phyloP scores from a whole-genome alignment of 64 coral and sea anemone species.

The Porites australiensis region DNA sequence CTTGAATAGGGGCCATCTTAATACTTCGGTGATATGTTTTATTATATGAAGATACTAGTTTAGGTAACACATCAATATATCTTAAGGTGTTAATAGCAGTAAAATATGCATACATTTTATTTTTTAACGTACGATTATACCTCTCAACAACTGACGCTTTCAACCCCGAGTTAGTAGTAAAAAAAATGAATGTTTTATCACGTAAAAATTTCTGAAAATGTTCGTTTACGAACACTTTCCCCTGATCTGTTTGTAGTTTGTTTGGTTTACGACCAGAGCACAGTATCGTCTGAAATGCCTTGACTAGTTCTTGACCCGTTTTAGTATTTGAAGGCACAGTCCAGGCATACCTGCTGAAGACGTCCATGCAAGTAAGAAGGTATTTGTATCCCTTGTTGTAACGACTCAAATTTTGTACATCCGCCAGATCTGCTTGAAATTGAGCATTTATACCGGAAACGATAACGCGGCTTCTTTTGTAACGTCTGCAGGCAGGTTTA shows the following conservation, averaged over 20 bases:
- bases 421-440: conserved; percentile 34
- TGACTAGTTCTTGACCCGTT: no score
- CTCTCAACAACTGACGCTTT: not conserved
- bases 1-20: no score
- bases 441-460: conserved; percentile 25
- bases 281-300: not conserved
- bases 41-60: not conserved
- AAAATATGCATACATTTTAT: not conserved
- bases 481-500: not conserved
- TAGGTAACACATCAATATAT: not conserved
- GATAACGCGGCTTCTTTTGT: not conserved
- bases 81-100: not conserved
- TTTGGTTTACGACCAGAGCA: not conserved
- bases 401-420: not conserved
- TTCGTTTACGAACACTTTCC: conserved; percentile 20
- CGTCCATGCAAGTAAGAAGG: not conserved
- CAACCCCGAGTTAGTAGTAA: not conserved
- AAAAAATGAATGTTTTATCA: not conserved
- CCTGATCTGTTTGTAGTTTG: conserved; percentile 15
- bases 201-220: not conserved
- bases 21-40: not conserved
- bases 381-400: conserved; percentile 30
- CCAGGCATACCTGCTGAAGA: no score
- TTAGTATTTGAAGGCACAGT: no score
- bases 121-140: not conserved